These are phyloP conservation scores for Podiceps cristatus DNA, from an alignment of 2,113 vertebrate genomes.

Conservation along the genomic window DNA sequence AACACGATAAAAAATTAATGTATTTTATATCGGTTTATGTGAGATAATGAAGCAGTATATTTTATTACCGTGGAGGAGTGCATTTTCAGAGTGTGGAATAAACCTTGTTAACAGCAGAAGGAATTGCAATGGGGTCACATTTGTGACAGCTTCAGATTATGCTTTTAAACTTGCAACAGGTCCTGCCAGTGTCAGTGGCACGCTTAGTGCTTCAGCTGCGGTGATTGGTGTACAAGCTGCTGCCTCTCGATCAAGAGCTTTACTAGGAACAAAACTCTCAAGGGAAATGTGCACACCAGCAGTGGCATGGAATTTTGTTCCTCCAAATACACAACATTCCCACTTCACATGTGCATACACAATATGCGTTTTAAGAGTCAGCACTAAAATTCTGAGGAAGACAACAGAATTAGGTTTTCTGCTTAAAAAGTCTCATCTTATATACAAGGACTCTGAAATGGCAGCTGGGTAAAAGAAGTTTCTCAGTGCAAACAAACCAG, in stretches of 20 bases:
- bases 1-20: neutral
- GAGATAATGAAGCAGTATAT: neutral
- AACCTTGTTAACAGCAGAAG: neutral
- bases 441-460: fast-evolving
- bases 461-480: neutral
- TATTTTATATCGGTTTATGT: neutral
- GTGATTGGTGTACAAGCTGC: neutral
- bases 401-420: neutral
- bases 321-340: neutral
- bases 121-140: neutral
- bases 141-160: neutral
- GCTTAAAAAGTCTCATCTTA: neutral
- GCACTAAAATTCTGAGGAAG: neutral
- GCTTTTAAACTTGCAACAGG: neutral
- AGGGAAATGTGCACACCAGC: neutral
- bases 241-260: neutral
- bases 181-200: neutral
- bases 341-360: neutral
- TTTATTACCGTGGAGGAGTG: neutral
- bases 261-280: neutral
- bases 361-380: neutral
- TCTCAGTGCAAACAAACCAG: neutral
- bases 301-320: neutral
- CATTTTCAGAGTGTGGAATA: neutral
- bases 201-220: neutral